Evolutionary conservation across 2,113 vertebrate species (phyloP), one percentile per base, ranked within the genome.

Genomic region (Tyrannus savana): DNA sequence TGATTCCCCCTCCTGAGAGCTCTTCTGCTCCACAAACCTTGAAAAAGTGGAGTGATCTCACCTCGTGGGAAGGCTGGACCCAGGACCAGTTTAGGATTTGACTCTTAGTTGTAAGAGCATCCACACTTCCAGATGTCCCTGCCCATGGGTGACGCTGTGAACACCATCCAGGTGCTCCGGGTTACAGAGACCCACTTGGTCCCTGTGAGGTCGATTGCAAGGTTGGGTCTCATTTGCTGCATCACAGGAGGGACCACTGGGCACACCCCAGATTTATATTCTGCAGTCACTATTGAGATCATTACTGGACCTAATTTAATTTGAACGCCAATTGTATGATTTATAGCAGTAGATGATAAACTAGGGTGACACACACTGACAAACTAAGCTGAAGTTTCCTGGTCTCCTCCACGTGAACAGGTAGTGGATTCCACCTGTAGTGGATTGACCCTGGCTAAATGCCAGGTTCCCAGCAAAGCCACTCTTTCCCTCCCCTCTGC

Each of bases 1-100:
- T 0, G 0, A 37, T 24, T 24, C n/a, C 52, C 13, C 6, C 28
- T n/a, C 56, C 18, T 3, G 13, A 64, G n/a, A 31, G 17, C 55
- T 59, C 50, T 37, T 23, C 22, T 27, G 21, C 62, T 13, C 30
- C 37, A 31, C 35, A 24, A 47, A 56, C 37, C 23, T 74, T 46
- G 46, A n/a, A 53, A 23, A 83, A 55, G 42, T 3, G 6, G 55
- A 56, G 37, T 22, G 7, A 14, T 56, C 27, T 59, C 52, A 19
- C 41, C 7, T 1, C 1, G 24, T 49, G 71, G 46, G 35, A 28
- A 80, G 30, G 60, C 71, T 82, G 84, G 3, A 56, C n/a, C 55
- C 30, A 31, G 35, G 44, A 50, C 8, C 19, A 7, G 0, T 3
- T 46, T 13, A 30, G 50, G 50, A 27, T 69, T 42, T 77, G 28